A percentile compares a stretch with the other conserved stretches of the same genome.
Conservation (phyloP, 2,113 vertebrate genomes). For the Phalacrocorax aristotelis region DNA sequence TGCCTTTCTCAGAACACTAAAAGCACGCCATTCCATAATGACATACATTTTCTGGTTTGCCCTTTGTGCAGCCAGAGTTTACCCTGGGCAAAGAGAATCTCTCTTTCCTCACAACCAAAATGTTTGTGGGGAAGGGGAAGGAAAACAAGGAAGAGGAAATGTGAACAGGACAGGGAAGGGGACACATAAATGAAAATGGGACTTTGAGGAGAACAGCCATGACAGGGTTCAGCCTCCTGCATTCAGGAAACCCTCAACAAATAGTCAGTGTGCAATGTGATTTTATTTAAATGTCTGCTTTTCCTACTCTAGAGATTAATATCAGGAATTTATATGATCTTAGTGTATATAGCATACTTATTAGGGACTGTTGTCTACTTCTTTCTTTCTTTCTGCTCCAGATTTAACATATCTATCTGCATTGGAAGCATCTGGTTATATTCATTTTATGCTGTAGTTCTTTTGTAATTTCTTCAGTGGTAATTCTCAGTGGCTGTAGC, state of each 20-base stretch:
- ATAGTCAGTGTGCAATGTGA: neutral
- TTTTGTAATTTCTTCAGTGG: neutral
- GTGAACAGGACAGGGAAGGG: neutral
- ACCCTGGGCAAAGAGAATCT: neutral
- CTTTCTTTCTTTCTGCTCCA: neutral
- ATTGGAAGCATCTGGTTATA: neutral
- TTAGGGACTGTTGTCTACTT: neutral
- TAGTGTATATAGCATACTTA: neutral
- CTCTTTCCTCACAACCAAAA: neutral
- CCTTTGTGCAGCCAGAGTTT: neutral
- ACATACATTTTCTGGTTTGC: neutral
- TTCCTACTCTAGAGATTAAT: neutral
- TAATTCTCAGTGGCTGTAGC: neutral
- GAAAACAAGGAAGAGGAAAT: neutral
- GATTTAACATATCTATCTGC: neutral
- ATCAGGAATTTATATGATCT: neutral
- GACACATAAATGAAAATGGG: neutral
- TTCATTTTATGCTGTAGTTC: neutral
- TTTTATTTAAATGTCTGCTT: neutral
- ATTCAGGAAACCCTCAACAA: neutral
- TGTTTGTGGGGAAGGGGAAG: neutral
- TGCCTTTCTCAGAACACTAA: neutral
- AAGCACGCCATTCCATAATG: neutral
- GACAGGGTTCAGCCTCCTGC: neutral
- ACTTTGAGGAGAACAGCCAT: neutral